Evolutionary conservation across 2,888 invertebrate species (phyloP), one percentile per base, ranked within the genome.

Genomic region (Papilio protenor): DNA sequence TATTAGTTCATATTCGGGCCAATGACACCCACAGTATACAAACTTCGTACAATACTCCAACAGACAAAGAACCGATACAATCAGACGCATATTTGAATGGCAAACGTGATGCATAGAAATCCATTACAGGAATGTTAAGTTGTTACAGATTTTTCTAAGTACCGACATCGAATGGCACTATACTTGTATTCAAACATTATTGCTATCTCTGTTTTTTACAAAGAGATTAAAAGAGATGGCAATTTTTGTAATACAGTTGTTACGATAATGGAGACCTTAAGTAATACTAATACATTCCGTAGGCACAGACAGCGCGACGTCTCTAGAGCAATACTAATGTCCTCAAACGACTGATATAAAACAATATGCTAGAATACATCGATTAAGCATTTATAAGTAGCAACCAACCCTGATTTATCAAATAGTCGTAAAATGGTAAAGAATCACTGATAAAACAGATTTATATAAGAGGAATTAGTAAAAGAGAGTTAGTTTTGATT

Each of bases 71-170:
- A 70, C 23, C 23, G 77, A 77, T 73, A 77, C 73, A n/a, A 57
- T 77, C 61, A 55, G n/a, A 47, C 66, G 57, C 21, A 73, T 69
- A 21, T 77, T 77, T 73, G 45, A 77, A 77, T 77, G 45, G 61
- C 59, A 61, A 52, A 14, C 52, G 64, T 64, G 74, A 33, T 70
- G 61, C 71, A 75, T 77, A 59, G 16, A 61, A 47, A 78, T 66
- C 55, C 72, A 75, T 72, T 45, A 47, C 2, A 57, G 64, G 78
- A 75, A 78, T 78, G 78, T 73, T 18, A 27, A 52, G 71, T 64
- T 71, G 75, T 61, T 75, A 78, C 64, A 75, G 66, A 75, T 78
- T 78, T 75, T 77, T 77, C 74, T 78, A 75, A 75, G 72, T 75
- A 18, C 47, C 57, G 21, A 52, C 10, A 11, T 57, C 57, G 21